These are phyloP conservation scores for Rhysida immarginata DNA, from an alignment of 1,140 invertebrate genomes.

Conservation along the genomic window DNA sequence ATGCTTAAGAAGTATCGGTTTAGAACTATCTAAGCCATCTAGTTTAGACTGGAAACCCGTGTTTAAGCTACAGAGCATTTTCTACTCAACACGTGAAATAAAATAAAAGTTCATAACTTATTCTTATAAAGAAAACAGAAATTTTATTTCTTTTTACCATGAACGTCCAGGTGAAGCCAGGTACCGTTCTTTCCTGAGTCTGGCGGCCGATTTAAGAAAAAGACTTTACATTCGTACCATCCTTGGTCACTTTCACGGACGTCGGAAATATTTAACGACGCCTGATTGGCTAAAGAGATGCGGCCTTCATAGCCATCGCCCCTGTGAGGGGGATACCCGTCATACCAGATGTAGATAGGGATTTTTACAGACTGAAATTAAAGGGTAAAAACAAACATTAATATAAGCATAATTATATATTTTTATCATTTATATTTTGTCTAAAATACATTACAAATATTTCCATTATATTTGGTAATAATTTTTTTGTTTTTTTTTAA, in stretches of 20 bases:
- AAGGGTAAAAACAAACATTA: not conserved
- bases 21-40: no score
- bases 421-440: no score
- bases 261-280: constrained; percentile 83
- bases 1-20: no score
- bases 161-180: constrained; percentile 92
- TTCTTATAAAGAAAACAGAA: no score
- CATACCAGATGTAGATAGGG: constrained; percentile 94
- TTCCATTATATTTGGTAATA: no score
- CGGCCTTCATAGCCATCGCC: constrained; percentile 80
- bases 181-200: constrained; percentile 80
- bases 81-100: no score
- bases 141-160: constrained; percentile 63
- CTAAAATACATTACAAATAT: no score
- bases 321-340: constrained; percentile 85
- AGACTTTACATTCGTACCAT: constrained; percentile 94
- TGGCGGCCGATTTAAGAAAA: constrained; percentile 83
- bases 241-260: constrained; percentile 85
- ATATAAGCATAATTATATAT: no score
- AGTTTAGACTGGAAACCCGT: no score
- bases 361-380: constrained; percentile 40
- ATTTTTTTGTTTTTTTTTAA: no score
- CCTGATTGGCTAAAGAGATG: constrained; percentile 68
- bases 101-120: no score
- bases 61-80: no score